Base-by-base conservation (phyloP, 2,113 vertebrate species). In the Tachysurus vachellii region DNA sequence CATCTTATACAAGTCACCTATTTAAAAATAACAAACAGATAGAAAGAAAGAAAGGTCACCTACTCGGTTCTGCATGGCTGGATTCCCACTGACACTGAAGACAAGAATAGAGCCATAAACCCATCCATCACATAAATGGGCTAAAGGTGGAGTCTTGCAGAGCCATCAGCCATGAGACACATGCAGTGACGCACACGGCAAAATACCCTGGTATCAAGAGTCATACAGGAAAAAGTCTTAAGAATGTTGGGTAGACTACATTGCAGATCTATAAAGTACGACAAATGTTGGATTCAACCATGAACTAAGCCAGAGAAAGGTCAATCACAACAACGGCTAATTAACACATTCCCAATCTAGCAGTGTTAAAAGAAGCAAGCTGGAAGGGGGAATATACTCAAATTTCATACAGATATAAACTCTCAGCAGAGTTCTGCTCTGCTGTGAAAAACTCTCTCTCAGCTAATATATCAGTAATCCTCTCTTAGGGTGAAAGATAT, bases 91-190 rank as follows among this genome's bases (percentile, higher is more conserved):
- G 94, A 94, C 91, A 86, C 91, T 90, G n/a, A 7, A n/a, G 82
- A 91, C 92, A n/a, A 90, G 94, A 95, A 95, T 95, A 95, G 93
- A 83, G 86, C n/a, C 91, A 93, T 92, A 92, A 92, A 94, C 91
- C 90, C 90, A 92, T 95, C 92, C 88, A 87, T 94, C 94, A 93
- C 87, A 89, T 84, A 91, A 91, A 89, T 89, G 23, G 91, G 93
- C 88, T 91, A 93, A 87, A 89, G 92, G 92, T 92, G 81, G 88
- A 89, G 16, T 66, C 31, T 79, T 79, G 31, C 42, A 28, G 85
- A 89, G 80, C 82, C 85, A 86, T 89, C 88, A 90, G 88, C 47
- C 79, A 77, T 82, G 87, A 31, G 75, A 80, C 31, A 61, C 88
- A 89, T 21, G 75, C 53, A 85, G 71, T 83, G 61, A 81, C 70